These are phyloP conservation scores for Ferdinandea cuprea DNA, from an alignment of 2,888 invertebrate genomes.

Conservation along the genomic window DNA sequence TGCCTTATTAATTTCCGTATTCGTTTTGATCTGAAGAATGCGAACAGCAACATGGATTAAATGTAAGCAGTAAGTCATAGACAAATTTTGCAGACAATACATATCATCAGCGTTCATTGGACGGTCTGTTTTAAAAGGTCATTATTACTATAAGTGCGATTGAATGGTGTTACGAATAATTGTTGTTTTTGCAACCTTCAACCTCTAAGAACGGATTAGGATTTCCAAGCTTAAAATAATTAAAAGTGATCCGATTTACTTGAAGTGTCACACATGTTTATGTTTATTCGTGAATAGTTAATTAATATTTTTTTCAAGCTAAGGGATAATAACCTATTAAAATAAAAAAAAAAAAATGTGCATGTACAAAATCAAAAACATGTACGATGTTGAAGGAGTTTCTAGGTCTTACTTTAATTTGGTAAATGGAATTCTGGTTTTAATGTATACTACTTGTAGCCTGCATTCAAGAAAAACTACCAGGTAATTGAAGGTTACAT, in stretches of 20 bases:
- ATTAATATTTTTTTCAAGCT: not conserved
- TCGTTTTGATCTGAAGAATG: not conserved
- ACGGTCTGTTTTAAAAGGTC: conserved; percentile 19
- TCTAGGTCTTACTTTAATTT: conserved; percentile 29
- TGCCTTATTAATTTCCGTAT: conserved; percentile 22
- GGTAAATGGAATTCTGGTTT: conserved; percentile 9
- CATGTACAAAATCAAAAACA: not conserved
- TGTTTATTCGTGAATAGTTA: not conserved
- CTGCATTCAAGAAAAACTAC: conserved; percentile 5
- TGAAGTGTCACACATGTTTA: not conserved
- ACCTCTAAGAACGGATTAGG: not conserved
- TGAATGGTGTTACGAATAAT: not conserved
- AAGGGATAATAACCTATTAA: conserved; percentile 14
- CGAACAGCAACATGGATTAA: not conserved
- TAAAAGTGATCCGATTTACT: not conserved
- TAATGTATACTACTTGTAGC: conserved; percentile 15
- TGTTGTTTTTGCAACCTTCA: not conserved
- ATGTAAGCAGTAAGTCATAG: conserved; percentile 12
- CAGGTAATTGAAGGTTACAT: conserved; percentile 18
- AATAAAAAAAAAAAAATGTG: not conserved
- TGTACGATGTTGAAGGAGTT: conserved; percentile 23
- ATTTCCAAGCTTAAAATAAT: conserved; percentile 10
- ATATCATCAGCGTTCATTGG: not conserved
- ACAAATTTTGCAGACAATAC: conserved; percentile 29
- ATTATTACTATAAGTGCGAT: conserved; percentile 5